phyloP scores from a whole-genome alignment of 2,797 vertebrate genomes.

The Syndactyla subalaris region DNA sequence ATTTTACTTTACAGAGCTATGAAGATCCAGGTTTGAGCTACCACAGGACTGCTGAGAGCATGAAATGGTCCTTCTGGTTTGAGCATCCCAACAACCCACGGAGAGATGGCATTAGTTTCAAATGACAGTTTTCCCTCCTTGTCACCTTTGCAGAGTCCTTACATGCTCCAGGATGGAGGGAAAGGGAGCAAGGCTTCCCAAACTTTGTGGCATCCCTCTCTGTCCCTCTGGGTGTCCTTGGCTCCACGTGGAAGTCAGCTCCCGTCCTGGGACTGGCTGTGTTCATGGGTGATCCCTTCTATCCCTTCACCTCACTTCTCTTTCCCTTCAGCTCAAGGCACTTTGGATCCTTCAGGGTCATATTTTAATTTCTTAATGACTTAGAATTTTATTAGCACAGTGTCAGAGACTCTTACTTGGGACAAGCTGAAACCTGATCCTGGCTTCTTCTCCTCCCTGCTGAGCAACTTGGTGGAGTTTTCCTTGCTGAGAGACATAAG shows the following conservation, averaged over 20 bases:
- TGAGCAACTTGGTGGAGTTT: neutral
- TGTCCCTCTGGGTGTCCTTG: accelerated
- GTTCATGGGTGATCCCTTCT: neutral
- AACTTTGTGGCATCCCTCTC: accelerated
- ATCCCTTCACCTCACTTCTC: neutral
- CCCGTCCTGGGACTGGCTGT: neutral
- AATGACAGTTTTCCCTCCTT: neutral
- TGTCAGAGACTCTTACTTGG: neutral
- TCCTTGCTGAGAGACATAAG: neutral
- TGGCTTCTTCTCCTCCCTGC: accelerated
- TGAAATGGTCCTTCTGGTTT: neutral
- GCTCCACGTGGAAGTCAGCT: accelerated
- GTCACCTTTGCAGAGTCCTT: neutral
- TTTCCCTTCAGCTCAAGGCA: neutral
- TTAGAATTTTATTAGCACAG: neutral
- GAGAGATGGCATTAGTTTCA: neutral
- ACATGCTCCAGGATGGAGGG: neutral
- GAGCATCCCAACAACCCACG: neutral
- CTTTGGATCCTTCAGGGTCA: neutral
- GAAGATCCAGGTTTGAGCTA: neutral
- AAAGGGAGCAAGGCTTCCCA: accelerated
- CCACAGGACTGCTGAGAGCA: neutral
- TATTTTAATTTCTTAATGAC: neutral
- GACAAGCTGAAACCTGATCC: neutral
- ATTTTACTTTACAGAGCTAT: neutral